These are phyloP conservation scores for Myrmecobius fasciatus DNA, from an alignment of 2,113 vertebrate species.

Conservation along the genomic window DNA sequence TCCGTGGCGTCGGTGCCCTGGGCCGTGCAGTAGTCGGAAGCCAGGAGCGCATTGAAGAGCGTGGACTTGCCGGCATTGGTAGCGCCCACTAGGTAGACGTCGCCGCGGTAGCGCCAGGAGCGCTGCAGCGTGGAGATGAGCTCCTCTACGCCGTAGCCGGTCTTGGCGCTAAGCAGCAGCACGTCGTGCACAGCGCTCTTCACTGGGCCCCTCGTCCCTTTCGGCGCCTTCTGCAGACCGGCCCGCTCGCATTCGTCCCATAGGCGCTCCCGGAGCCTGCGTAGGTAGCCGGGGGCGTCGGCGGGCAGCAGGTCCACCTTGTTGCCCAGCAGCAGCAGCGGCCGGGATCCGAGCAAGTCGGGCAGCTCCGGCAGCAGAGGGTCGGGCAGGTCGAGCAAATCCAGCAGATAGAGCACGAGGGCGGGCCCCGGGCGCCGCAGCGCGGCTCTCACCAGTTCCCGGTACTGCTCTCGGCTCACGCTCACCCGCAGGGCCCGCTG, in stretches of 20 bases:
- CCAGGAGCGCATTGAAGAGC: slow-evolving; percentile 92
- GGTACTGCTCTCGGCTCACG: slow-evolving; percentile 85
- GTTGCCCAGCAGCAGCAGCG: slow-evolving; percentile 90
- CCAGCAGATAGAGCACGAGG: slow-evolving; percentile 90
- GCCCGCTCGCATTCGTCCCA: slow-evolving; percentile 74
- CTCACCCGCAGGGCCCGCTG: slow-evolving; percentile 84
- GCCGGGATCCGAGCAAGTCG: slow-evolving; percentile 72
- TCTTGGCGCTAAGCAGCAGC: slow-evolving; percentile 95
- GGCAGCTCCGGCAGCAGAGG: slow-evolving; percentile 85
- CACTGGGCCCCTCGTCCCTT: accelerated
- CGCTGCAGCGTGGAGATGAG: slow-evolving; percentile 90
- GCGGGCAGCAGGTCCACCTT: slow-evolving; percentile 91
- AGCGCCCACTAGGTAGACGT: slow-evolving; percentile 93
- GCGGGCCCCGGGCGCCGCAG: slow-evolving; percentile 80
- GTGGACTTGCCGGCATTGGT: slow-evolving; percentile 96
- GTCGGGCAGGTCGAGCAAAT: slow-evolving; percentile 91
- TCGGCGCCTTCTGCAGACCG: slow-evolving; percentile 66
- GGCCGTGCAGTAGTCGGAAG: slow-evolving; percentile 93
- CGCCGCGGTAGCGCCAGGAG: slow-evolving; percentile 91
- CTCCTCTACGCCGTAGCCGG: slow-evolving; percentile 91
- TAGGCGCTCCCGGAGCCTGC: slow-evolving; percentile 84
- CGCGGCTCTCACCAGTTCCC: slow-evolving; percentile 77
- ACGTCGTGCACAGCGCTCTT: slow-evolving; percentile 77
- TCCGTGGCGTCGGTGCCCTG: slow-evolving; percentile 84
- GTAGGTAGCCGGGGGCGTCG: slow-evolving; percentile 85